These are phyloP conservation scores for Hystrix brachyura DNA, from an alignment of 2,113 vertebrate species.

Conservation along the genomic window DNA sequence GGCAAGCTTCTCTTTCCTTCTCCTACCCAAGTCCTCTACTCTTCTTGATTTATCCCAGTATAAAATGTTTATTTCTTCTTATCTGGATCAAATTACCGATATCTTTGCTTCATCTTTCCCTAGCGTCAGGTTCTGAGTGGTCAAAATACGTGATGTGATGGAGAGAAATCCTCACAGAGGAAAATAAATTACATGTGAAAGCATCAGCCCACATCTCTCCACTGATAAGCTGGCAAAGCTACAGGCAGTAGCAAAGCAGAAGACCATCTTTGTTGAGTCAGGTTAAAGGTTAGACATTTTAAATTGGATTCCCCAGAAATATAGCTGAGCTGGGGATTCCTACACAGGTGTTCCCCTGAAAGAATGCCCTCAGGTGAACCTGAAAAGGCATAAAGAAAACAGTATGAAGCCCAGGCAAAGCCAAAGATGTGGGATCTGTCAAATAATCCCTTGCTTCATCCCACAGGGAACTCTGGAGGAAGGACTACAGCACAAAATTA, in stretches of 20 bases:
- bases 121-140: neutral
- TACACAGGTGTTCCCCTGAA: neutral
- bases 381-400: neutral
- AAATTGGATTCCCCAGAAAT: neutral
- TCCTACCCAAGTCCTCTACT: neutral
- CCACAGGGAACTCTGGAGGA: neutral
- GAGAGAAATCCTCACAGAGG: neutral
- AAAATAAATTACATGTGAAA: neutral
- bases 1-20: neutral
- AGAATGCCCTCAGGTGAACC: neutral
- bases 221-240: neutral
- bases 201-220: neutral
- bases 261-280: neutral
- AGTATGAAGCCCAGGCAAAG: neutral
- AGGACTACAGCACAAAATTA: neutral
- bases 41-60: neutral
- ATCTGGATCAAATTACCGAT: neutral
- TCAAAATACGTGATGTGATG: neutral
- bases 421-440: neutral
- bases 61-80: slow-evolving; percentile 5
- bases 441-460: neutral
- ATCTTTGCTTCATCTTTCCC: neutral
- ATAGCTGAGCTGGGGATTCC: neutral
- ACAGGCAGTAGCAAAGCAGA: neutral
- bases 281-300: neutral